Base-by-base conservation (phyloP, 2,888 invertebrate genomes). In the Acleris literana region DNA sequence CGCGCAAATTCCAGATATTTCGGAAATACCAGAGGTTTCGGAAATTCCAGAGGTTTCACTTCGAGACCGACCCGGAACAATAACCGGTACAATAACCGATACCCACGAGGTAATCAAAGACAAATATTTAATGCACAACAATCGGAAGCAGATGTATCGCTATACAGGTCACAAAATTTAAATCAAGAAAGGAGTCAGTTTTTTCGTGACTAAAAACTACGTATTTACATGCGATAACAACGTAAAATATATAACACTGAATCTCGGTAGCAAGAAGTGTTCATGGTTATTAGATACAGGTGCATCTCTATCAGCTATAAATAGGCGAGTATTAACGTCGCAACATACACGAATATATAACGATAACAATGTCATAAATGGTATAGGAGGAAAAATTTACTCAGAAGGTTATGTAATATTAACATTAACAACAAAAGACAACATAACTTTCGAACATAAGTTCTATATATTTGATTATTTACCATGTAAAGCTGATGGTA, bases 391-490 rank as follows among this genome's bases (percentile, higher is more conserved):
- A 6, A 22, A 48, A 17, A 48, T 49, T 6, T 48, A 11, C 2
- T 25, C 58, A 5, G n/a, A 6, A n/a, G 58, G 57, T 5, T 49
- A 48, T 58, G 48, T 58, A 2, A 22, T 11, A 1, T 13, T 13
- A 13, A 20, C 7, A 20, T 13, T 22, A 51, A 7, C 4, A 51
- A n/a, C 20, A 20, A 9, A 22, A 11, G 51, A 20, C 6, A 13
- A 13, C 1, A 1, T 51, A 9, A 46, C 46, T 1, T 51, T 51
- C 1, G 20, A 22, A 22, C 51, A 51, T 1, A 51, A 22, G 1
- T 54, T 54, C 49, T 64, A 63, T 33, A 58, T 60, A 13, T 64
- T 69, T 49, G 22, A 63, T 3, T 4, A 53, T 5, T 13, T 68
- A 7, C 58, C 68, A 5, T 61, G 60, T 25, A 49, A 39, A 20